phyloP scores from a whole-genome alignment of 2,113 vertebrate species.

The Syngnathoides biaculeatus region DNA sequence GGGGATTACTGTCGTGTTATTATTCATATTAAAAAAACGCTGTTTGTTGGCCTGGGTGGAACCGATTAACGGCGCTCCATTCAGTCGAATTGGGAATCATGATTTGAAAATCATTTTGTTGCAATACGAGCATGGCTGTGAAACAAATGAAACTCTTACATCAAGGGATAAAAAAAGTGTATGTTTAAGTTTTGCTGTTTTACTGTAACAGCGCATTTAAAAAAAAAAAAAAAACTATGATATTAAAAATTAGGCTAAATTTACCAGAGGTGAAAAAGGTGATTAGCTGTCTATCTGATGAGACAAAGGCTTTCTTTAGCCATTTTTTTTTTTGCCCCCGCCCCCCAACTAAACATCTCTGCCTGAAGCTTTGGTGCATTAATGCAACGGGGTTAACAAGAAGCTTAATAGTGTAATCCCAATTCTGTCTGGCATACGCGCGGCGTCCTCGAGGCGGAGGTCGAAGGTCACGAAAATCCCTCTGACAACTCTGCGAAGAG shows the following conservation, averaged over 20 bases:
- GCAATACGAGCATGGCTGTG: too few relatives aligned
- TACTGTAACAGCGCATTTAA: background rate
- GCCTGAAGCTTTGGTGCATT: constrained; percentile 23
- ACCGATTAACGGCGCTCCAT: too few relatives aligned
- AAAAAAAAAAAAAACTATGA: too few relatives aligned
- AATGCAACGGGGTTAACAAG: constrained; percentile 52
- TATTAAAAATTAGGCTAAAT: constrained; percentile 5
- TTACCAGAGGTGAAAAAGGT: constrained; percentile 2
- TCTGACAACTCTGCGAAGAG: background rate
- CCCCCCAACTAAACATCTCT: constrained; percentile 23
- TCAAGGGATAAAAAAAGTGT: too few relatives aligned
- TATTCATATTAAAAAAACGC: too few relatives aligned
- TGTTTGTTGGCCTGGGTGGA: too few relatives aligned
- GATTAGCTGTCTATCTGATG: background rate
- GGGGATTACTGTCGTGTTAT: too few relatives aligned
- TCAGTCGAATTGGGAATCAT: too few relatives aligned
- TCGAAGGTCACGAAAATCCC: constrained; percentile 32
- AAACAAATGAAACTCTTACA: too few relatives aligned
- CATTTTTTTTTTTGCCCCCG: constrained; percentile 11
- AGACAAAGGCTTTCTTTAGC: constrained; percentile 5
- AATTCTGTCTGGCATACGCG: constrained; percentile 22
- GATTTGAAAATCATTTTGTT: too few relatives aligned
- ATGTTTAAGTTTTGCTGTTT: too few relatives aligned
- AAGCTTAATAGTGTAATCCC: constrained; percentile 57
- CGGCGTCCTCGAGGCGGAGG: constrained; percentile 36